Evolutionary conservation across 1,140 invertebrate genomes (phyloP).

Genomic region (Tetranychus cinnabarinus): DNA sequence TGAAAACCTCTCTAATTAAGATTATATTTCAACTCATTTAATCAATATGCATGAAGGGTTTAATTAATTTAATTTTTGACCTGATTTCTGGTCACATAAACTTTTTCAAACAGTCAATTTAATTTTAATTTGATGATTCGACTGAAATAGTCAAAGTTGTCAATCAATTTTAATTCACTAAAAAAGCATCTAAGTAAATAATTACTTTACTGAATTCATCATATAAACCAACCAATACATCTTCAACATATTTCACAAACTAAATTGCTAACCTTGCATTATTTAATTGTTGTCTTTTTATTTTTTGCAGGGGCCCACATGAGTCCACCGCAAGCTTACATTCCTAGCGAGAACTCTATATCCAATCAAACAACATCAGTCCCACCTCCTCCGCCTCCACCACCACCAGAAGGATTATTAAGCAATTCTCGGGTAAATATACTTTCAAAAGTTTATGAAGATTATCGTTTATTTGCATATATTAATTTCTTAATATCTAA

Average conservation of each 20-base stretch:
- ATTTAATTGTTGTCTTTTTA: too few relatives aligned
- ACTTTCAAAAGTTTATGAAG: background rate
- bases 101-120: background rate
- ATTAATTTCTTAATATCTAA: too few relatives aligned
- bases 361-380: background rate
- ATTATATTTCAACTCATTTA: conserved; percentile 7
- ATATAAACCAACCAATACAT: too few relatives aligned
- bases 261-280: too few relatives aligned
- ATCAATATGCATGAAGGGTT: background rate
- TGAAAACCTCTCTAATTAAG: conserved; percentile 13
- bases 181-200: too few relatives aligned
- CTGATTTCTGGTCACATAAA: background rate
- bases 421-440: background rate
- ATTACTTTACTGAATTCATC: too few relatives aligned
- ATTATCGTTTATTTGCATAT: too few relatives aligned
- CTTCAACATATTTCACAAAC: too few relatives aligned
- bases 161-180: too few relatives aligned
- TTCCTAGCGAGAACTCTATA: background rate
- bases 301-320: background rate
- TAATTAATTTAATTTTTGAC: background rate
- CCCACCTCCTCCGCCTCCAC: conserved; percentile 12
- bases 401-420: conserved; percentile 10
- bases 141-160: too few relatives aligned
- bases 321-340: background rate
- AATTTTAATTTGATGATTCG: too few relatives aligned